phyloP scores from a whole-genome alignment of 2,888 invertebrate species.

The Lagria hirta region DNA sequence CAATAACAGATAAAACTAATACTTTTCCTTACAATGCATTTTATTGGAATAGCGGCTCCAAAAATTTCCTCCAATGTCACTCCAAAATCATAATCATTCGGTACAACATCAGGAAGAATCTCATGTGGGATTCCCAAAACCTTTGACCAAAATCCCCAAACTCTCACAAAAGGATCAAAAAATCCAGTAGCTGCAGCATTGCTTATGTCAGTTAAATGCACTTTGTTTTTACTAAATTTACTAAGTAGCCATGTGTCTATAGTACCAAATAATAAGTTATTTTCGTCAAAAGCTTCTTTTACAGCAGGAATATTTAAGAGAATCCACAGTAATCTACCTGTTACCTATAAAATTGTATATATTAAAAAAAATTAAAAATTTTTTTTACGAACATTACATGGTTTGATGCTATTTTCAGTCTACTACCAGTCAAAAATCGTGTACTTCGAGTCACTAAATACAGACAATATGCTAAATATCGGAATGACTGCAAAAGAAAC shows the following conservation, averaged over 20 bases:
- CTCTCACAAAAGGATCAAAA: conserved; percentile 87
- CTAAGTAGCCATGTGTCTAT: conserved; percentile 93
- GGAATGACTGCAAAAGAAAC: conserved; percentile 58
- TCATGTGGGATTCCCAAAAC: conserved; percentile 71
- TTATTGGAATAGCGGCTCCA: conserved; percentile 77
- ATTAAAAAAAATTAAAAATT: neutral
- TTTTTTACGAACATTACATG: too few relatives aligned
- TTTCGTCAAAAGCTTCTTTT: conserved; percentile 62
- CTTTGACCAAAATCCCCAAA: conserved; percentile 78
- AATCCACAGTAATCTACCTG: conserved; percentile 74
- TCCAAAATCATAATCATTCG: conserved; percentile 77
- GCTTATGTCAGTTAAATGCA: conserved; percentile 85
- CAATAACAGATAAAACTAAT: too few relatives aligned
- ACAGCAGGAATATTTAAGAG: conserved; percentile 71
- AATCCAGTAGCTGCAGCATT: conserved; percentile 90
- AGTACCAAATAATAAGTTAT: conserved; percentile 79
- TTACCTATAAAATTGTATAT: conserved; percentile 32
- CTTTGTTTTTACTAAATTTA: conserved; percentile 66
- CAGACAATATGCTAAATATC: conserved; percentile 66
- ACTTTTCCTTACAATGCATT: conserved; percentile 65
- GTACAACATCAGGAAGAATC: conserved; percentile 79
- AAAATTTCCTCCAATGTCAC: conserved; percentile 66
- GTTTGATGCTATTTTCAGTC: conserved; percentile 79
- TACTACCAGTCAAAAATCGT: conserved; percentile 82
- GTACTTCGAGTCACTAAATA: conserved; percentile 77